Conservation (phyloP, 2,888 invertebrate species). For the Lasius platythorax region DNA sequence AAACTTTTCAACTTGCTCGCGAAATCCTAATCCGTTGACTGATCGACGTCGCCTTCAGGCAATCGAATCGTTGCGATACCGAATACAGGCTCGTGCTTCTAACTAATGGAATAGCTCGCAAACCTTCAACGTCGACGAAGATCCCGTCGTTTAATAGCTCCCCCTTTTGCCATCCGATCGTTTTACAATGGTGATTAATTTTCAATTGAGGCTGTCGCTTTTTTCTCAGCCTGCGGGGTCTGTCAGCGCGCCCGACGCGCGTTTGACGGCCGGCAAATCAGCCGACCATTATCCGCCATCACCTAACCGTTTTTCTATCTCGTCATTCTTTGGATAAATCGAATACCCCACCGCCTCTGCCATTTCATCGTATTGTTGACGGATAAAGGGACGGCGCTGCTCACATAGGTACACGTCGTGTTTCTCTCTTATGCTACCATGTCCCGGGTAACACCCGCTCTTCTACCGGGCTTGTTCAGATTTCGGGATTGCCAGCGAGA, state of each 20-base stretch:
- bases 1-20: neutral
- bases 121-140: neutral
- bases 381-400: conserved; percentile 57
- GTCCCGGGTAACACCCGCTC: conserved; percentile 48
- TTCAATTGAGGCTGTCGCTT: conserved; percentile 55
- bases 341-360: conserved; percentile 20
- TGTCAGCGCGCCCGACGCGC: conserved; percentile 41
- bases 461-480: conserved; percentile 47
- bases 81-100: neutral
- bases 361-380: conserved; percentile 66
- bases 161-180: neutral
- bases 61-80: neutral
- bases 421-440: conserved; percentile 31
- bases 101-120: conserved; percentile 15
- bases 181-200: conserved; percentile 70
- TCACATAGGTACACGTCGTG: conserved; percentile 1
- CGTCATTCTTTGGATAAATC: conserved; percentile 41
- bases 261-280: conserved; percentile 45
- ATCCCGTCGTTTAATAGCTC: conserved; percentile 24
- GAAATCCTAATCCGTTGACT: conserved; percentile 12
- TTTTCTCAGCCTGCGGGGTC: conserved; percentile 34
- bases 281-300: conserved; percentile 60
- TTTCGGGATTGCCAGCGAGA: conserved; percentile 49
- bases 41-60: neutral
- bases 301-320: conserved; percentile 55